Base-by-base conservation (phyloP, 1,140 invertebrate genomes). In the Drosophila subpulchrella region DNA sequence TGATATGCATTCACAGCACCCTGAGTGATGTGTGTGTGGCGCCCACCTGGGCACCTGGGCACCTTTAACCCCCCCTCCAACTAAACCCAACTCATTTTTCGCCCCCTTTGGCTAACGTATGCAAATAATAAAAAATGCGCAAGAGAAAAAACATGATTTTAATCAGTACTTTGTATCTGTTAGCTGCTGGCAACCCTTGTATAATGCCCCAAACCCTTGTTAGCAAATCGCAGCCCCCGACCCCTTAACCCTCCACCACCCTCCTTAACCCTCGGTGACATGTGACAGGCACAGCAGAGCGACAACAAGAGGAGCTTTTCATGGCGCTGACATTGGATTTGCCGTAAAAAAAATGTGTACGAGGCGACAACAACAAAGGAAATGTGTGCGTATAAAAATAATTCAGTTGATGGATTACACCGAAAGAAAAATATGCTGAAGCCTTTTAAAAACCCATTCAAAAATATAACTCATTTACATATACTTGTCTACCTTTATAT, bases 161-260 rank as follows among this genome's bases (percentile, higher is more conserved):
- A 89, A 89, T 89, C 84, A 89, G 84, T 88, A 84, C 85, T 88
- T 88, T 88, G 84, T 88, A 88, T 89, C 83, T 89, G 60, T 83
- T 83, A 72, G 72, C 76, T 51, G 84, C 55, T 27, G 67, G 56
- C 44, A 78, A 66, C 55, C 58, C 58, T 59, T 44, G 53, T 65
- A 50, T 71, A 71, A 71, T 42, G 60, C 48, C 41, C 50, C 72
- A 48, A 58, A 39, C 55, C 48, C 55, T 57, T 51, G 60, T 53
- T 65, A 47, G 42, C 39, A 27, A 47, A 32, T 24, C 63, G 17
- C 32, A 30, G 5, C 3, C 47, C 47, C 27, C 47, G 27, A 51
- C 48, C 48, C 48, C 30, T 51, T 32, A 34, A 34, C 8, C 20
- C 42, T 32, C 32, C 42, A 20, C 24, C 41, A 13, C 44, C 20